Base-by-base conservation (phyloP, 2,888 invertebrate genomes). In the Actias luna region DNA sequence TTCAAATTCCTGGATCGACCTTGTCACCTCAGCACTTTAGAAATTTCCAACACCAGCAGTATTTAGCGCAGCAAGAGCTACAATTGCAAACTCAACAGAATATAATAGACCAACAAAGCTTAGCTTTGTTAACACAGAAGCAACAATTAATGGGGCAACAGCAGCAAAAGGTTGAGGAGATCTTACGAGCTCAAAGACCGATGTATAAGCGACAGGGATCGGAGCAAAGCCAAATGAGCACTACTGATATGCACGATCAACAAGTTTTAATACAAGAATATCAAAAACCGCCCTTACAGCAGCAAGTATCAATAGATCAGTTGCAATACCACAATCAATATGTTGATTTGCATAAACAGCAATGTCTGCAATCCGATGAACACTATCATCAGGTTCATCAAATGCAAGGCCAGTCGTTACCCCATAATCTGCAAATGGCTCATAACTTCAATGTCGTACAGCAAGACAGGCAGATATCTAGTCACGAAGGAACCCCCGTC, bases 71-170 rank as follows among this genome's bases (percentile, higher is more conserved):
- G 63, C 93, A 93, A 70, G 93, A 93, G 69, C 75, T 88, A 50
- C 89, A 93, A 62, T 80, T 93, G 18, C 93, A 94, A 63, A 89
- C 90, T 18, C 93, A 94, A 66, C 94, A 93, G 68, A 94, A 94
- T 70, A 87, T 93, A 39, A 91, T 94, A 60, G 94, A 94, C 70
- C 94, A 94, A 70, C 93, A 93, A 74, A 93, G 92, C 61, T 80
- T 94, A 42, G 89, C 93, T 0, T 85, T 93, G 55, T 80, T 93
- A 35, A 89, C 94, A 0, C 90, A 93, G 63, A 93, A 93, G 67
- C 91, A 91, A 66, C 93, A 90, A 65, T 79, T 93, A 7, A 90
- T 93, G 79, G 93, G 92, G 0, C 93, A 93, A 64, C 94, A 93
- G n/a, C 90, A 93, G 63, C 93, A 92, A 63, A 90, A 90, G 67